These are phyloP conservation scores for Exaiptasia diaphana DNA, from an alignment of 64 coral and sea anemone genomes.

Conservation along the genomic window DNA sequence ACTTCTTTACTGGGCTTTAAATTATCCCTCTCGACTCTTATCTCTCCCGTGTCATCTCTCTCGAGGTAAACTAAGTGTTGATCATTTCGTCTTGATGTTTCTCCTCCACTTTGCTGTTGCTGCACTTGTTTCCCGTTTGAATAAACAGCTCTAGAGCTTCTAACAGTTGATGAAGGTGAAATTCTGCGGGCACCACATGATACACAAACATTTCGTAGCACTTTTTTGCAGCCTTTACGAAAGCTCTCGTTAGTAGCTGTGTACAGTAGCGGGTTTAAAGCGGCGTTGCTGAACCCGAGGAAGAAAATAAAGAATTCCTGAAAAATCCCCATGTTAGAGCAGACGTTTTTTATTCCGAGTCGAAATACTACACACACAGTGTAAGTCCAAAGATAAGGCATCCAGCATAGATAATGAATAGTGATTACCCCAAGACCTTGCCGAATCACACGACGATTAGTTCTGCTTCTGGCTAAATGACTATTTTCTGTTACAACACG, in stretches of 20 bases:
- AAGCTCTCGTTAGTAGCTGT: slow-evolving; percentile 36
- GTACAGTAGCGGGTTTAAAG: slow-evolving; percentile 54
- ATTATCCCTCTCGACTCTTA: too few species aligned
- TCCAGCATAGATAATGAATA: slow-evolving; percentile 51
- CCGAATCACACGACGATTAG: slow-evolving; percentile 33
- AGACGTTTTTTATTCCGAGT: slow-evolving; percentile 12
- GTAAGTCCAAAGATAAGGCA: slow-evolving; percentile 38
- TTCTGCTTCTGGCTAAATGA: background rate
- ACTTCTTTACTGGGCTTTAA: too few species aligned
- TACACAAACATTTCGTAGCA: background rate
- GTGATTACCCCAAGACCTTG: slow-evolving; percentile 54
- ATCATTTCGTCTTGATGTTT: too few species aligned
- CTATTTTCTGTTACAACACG: background rate
- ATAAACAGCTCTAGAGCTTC: too few species aligned
- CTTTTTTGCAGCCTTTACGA: slow-evolving; percentile 13
- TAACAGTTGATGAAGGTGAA: too few species aligned
- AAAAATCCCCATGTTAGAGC: slow-evolving; percentile 13
- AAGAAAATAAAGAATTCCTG: background rate
- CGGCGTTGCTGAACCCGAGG: slow-evolving; percentile 29
- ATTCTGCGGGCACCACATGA: too few species aligned
- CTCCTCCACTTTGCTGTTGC: too few species aligned
- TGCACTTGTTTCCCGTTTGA: too few species aligned
- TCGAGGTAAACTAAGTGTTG: too few species aligned
- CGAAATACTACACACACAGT: slow-evolving; percentile 16
- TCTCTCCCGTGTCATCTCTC: too few species aligned